A percentile compares a stretch with the other conserved stretches of the same genome.
These are phyloP conservation scores for Eulemur rubriventer DNA, from an alignment of 2,797 vertebrate genomes.

Conservation along the genomic window DNA sequence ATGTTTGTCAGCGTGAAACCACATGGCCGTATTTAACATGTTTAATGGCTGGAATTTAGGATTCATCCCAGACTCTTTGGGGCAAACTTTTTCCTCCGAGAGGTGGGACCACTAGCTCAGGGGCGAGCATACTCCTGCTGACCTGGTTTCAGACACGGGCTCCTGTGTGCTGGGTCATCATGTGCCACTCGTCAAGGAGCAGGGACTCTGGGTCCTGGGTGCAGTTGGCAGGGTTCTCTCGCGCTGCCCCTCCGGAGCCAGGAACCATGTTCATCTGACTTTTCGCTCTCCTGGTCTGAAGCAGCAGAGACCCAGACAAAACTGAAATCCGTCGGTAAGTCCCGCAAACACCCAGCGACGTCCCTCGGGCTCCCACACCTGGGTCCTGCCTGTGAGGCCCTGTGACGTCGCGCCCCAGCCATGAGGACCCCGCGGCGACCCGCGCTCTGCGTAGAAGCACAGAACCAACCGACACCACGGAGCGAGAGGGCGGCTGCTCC, in stretches of 20 bases:
- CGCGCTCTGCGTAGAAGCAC: not conserved
- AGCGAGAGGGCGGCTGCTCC: not conserved
- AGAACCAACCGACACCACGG: not conserved
- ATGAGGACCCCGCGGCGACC: not conserved
- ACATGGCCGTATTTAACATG: fast-evolving
- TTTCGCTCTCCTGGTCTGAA: not conserved
- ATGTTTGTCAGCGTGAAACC: not conserved
- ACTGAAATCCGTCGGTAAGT: not conserved
- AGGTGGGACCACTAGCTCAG: no score
- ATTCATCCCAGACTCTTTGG: not conserved
- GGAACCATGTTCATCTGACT: no score
- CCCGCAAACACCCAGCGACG: not conserved
- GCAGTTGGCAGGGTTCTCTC: not conserved
- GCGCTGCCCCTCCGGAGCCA: fast-evolving
- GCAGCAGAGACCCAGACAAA: not conserved
- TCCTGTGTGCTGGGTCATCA: not conserved
- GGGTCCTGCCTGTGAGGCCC: not conserved
- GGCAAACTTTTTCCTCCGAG: not conserved
- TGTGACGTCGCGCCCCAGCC: not conserved
- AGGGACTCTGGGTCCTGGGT: not conserved
- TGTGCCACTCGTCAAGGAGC: no score
- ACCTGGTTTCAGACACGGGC: not conserved
- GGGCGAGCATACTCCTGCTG: no score
- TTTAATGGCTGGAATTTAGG: not conserved
- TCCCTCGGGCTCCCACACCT: fast-evolving